Evolutionary conservation across 2,797 vertebrate species (phyloP).

Genomic region (Sebastes nivosus): DNA sequence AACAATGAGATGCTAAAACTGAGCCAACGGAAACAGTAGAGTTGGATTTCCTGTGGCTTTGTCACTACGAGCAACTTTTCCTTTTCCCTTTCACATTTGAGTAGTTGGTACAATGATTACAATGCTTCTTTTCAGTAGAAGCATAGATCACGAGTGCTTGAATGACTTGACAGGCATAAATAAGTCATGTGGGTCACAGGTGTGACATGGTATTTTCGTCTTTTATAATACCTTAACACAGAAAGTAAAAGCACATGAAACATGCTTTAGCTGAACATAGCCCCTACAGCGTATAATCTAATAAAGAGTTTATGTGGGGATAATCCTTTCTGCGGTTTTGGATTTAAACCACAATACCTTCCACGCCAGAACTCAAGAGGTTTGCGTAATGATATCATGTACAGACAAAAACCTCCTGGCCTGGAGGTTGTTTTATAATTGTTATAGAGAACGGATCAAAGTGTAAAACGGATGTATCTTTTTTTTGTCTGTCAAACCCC

Average conservation of each 20-base stretch:
- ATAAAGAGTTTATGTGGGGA: constrained; percentile 28
- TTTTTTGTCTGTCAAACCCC: neutral
- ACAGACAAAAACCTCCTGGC: constrained; percentile 19
- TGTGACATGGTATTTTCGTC: neutral
- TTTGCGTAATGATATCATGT: constrained; percentile 12
- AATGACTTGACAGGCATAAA: neutral
- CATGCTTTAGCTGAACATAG: neutral
- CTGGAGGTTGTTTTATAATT: constrained; percentile 3
- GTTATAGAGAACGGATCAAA: neutral
- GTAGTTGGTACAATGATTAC: neutral
- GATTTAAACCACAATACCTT: constrained; percentile 44
- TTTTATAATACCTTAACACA: neutral
- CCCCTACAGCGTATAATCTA: constrained; percentile 13
- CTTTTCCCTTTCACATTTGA: neutral
- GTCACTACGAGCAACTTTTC: neutral
- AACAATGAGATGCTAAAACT: neutral
- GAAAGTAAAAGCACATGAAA: constrained; percentile 23
- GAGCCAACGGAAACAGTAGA: neutral
- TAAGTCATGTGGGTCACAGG: neutral
- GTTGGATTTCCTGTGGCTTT: neutral
- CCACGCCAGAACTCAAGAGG: constrained; percentile 6
- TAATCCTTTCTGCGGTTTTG: constrained; percentile 52
- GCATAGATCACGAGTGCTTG: neutral
- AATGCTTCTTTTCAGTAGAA: neutral
- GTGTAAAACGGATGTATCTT: neutral